These are phyloP conservation scores for Battus philenor DNA, from an alignment of 1,140 invertebrate species.

Conservation along the genomic window DNA sequence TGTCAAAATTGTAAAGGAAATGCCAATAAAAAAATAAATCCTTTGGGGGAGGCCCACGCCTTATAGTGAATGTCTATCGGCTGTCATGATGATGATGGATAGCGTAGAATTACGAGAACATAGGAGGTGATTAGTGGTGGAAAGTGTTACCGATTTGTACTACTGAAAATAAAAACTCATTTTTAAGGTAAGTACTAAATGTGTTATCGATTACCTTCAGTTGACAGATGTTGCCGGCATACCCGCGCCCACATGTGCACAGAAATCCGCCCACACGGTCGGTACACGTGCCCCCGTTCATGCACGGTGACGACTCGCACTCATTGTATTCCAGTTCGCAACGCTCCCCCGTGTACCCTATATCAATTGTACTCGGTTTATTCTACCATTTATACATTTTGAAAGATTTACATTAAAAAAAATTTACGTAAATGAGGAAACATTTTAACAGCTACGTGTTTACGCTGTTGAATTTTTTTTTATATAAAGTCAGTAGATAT, in stretches of 20 bases:
- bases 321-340: slow-evolving; percentile 90
- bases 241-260: slow-evolving; percentile 87
- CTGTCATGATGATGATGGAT: too few species aligned
- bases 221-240: slow-evolving; percentile 84
- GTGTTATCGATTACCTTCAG: too few species aligned
- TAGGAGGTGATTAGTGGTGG: too few species aligned
- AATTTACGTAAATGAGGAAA: not conserved
- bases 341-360: slow-evolving; percentile 84
- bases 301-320: slow-evolving; percentile 92
- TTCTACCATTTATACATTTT: not conserved
- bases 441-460: not conserved
- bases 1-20: too few species aligned
- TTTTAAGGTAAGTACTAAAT: too few species aligned
- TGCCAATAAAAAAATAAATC: too few species aligned
- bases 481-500: not conserved
- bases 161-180: too few species aligned
- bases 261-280: slow-evolving; percentile 85
- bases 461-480: not conserved
- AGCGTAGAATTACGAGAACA: too few species aligned
- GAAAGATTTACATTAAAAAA: too few species aligned
- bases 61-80: too few species aligned
- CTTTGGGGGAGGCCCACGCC: too few species aligned
- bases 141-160: too few species aligned
- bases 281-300: slow-evolving; percentile 88
- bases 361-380: slow-evolving; percentile 19